Conservation (phyloP, 23 tunicate species). For the Halocynthia roretzi region DNA sequence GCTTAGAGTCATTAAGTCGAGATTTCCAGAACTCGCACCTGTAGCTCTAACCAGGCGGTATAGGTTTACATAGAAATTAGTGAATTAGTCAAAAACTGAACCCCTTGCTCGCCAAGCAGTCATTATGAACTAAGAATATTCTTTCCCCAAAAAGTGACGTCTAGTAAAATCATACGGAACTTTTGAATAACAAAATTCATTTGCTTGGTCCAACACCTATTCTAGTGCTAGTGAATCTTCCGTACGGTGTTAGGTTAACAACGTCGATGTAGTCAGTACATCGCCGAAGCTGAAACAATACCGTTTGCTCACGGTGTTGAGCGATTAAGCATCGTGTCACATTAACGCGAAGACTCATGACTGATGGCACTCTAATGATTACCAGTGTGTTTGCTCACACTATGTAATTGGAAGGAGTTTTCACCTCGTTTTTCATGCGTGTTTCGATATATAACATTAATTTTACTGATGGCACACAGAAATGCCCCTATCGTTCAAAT, state of each 20-base stretch:
- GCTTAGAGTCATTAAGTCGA: no score
- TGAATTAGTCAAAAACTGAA: neutral
- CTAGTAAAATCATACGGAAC: no score
- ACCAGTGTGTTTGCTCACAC: conserved; percentile 26
- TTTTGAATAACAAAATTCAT: no score
- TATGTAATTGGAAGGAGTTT: conserved; percentile 29
- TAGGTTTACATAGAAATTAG: conserved; percentile 19
- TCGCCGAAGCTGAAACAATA: no score
- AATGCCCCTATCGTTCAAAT: no score
- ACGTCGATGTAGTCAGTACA: no score
- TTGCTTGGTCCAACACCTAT: no score
- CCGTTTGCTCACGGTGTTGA: neutral
- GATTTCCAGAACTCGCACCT: conserved; percentile 11
- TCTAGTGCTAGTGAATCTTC: no score
- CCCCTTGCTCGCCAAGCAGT: no score
- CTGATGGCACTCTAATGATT: conserved; percentile 30
- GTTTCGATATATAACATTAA: neutral
- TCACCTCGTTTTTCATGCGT: conserved; percentile 15
- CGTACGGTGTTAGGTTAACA: no score
- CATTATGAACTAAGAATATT: no score
- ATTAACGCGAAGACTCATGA: conserved; percentile 12
- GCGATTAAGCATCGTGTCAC: conserved; percentile 20
- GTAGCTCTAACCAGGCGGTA: conserved; percentile 9
- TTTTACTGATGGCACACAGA: conserved; percentile 3
- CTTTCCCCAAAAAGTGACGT: no score